Conservation (phyloP, 2,888 invertebrate genomes). For the Pandemis corylana region DNA sequence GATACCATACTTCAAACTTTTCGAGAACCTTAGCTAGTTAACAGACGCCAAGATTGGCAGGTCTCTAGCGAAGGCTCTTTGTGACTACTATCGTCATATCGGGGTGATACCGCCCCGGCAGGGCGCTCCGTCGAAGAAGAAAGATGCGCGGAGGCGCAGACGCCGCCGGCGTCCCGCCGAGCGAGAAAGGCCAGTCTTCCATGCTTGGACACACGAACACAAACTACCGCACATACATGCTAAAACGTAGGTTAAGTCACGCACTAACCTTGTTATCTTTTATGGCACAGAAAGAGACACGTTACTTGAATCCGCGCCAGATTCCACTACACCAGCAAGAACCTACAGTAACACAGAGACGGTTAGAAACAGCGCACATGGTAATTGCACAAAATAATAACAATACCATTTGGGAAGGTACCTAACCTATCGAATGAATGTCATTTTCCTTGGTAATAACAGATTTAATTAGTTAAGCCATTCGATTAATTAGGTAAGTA, state of each 20-base stretch:
- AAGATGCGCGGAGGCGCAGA: constrained; percentile 66
- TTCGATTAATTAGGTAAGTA: not conserved
- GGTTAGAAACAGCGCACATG: not conserved
- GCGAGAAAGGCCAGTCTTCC: constrained; percentile 62
- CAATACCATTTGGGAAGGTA: not conserved
- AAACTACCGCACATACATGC: constrained; percentile 32
- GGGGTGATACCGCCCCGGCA: constrained; percentile 81
- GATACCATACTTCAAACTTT: not conserved
- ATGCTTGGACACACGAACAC: constrained; percentile 39
- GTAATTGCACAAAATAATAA: not conserved
- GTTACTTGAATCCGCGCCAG: constrained; percentile 5
- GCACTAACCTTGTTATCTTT: constrained; percentile 31
- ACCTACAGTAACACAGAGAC: not conserved
- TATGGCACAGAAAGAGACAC: constrained; percentile 26
- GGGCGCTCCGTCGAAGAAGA: constrained; percentile 66
- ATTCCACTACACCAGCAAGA: constrained; percentile 22
- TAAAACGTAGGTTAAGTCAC: constrained; percentile 32
- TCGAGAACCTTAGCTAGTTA: not conserved
- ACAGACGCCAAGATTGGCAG: constrained; percentile 73
- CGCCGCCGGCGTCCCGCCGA: constrained; percentile 65
- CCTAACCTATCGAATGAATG: not conserved
- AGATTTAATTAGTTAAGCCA: not conserved
- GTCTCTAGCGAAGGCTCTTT: constrained; percentile 82
- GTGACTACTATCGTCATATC: constrained; percentile 85
- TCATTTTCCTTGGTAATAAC: not conserved